Conservation (phyloP, 2,113 vertebrate genomes). For the Dinomys branickii region DNA sequence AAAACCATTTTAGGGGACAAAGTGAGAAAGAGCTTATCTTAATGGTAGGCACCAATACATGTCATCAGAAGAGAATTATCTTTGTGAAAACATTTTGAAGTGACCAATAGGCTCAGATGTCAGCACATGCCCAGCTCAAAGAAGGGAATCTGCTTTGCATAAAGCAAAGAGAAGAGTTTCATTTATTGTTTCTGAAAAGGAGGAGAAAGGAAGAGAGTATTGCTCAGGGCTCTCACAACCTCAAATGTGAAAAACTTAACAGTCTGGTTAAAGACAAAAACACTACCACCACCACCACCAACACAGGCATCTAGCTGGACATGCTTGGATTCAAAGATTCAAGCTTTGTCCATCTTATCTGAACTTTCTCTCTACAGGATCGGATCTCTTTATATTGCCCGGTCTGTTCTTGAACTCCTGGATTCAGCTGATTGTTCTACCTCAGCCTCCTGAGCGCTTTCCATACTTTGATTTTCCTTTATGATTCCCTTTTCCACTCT, state of each 20-base stretch:
- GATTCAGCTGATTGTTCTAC: background rate
- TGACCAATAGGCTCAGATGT: background rate
- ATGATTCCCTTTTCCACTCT: background rate
- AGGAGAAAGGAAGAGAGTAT: background rate
- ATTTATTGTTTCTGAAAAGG: conserved; percentile 44
- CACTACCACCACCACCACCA: background rate
- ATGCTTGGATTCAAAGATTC: background rate
- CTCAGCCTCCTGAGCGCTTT: background rate
- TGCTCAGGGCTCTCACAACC: background rate
- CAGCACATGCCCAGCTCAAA: background rate
- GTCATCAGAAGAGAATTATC: background rate
- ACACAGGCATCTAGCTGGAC: background rate
- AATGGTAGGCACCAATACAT: background rate
- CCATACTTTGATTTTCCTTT: background rate
- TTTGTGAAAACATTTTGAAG: conserved; percentile 53
- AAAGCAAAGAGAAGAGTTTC: conserved; percentile 26
- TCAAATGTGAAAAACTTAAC: conserved; percentile 24
- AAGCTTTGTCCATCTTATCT: background rate
- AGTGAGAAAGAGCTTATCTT: conserved; percentile 30
- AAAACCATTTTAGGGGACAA: background rate
- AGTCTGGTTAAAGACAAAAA: background rate
- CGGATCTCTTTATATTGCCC: background rate
- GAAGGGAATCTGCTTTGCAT: background rate
- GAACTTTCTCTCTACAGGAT: background rate
- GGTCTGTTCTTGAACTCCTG: background rate